These are phyloP conservation scores for Steinernema khuongi DNA, from an alignment of 1,140 invertebrate species.

Conservation along the genomic window DNA sequence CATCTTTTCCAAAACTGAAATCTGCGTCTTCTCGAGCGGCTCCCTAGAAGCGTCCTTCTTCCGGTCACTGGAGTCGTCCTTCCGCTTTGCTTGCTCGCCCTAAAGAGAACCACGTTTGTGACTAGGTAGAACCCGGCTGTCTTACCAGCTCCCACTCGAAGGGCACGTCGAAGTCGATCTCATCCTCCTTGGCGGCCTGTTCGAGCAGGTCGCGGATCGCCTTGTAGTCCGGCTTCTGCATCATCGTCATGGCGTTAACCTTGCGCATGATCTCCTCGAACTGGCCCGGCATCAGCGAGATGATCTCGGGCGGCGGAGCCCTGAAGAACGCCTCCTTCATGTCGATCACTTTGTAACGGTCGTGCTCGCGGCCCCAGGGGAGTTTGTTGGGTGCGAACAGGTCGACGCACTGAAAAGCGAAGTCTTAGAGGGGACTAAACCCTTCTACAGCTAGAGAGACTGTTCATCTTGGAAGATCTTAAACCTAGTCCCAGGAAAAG, in stretches of 20 bases:
- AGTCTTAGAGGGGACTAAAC: neutral
- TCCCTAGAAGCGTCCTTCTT: neutral
- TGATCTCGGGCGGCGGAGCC: neutral
- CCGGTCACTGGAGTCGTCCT: neutral
- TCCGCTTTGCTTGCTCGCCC: neutral
- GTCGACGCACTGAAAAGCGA: neutral
- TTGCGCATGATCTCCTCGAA: neutral
- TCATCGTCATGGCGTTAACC: neutral
- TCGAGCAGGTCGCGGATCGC: neutral
- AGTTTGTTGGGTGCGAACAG: neutral
- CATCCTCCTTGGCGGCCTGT: neutral
- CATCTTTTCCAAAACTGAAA: neutral
- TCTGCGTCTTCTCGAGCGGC: neutral
- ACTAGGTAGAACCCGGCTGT: neutral
- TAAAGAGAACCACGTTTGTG: neutral
- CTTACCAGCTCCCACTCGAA: neutral
- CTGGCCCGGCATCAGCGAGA: neutral
- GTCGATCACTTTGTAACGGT: neutral
- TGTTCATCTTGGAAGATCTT: too few species aligned
- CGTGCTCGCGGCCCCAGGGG: neutral
- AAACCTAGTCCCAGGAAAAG: too few species aligned
- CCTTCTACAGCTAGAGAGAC: neutral
- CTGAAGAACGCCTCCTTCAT: neutral
- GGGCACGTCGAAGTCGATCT: conserved; percentile 2
- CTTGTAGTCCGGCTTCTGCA: neutral